A percentile compares a stretch with the other conserved stretches of the same genome.
These are phyloP conservation scores for Trachelipus rathkii DNA, from an alignment of 1,140 invertebrate species.

Conservation along the genomic window DNA sequence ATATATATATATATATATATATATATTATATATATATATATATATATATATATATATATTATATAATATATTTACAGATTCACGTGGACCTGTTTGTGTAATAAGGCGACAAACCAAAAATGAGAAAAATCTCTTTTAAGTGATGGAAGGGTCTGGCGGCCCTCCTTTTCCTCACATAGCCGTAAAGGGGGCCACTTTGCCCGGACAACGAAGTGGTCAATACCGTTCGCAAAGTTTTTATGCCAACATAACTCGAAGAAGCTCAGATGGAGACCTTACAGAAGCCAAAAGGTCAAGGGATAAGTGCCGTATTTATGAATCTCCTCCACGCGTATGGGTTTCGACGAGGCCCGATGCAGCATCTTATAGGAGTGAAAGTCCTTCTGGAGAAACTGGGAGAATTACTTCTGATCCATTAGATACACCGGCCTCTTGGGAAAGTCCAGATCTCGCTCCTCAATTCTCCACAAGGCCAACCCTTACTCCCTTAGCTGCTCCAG, in stretches of 20 bases:
- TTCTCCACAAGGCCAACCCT: neutral
- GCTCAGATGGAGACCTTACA: neutral
- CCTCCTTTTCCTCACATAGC: neutral
- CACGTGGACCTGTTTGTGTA: too few relatives aligned
- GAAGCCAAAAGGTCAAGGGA: neutral
- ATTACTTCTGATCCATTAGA: neutral
- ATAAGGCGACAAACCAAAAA: too few relatives aligned
- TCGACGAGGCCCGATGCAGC: too few relatives aligned
- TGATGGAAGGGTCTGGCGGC: neutral
- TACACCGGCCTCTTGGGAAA: neutral
- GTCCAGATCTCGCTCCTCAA: neutral
- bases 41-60: too few relatives aligned
- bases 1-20: too few relatives aligned
- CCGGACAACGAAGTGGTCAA: neutral
- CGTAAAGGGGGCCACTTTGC: constrained; percentile 1
- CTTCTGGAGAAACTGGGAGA: neutral
- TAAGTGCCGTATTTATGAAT: neutral
- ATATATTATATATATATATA: too few relatives aligned
- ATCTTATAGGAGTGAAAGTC: neutral
- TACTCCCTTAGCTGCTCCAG: neutral
- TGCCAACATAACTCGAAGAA: neutral
- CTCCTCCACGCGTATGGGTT: neutral
- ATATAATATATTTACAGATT: too few relatives aligned
- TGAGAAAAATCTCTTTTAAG: neutral
- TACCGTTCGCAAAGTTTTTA: neutral